Conservation (phyloP, 2,888 invertebrate genomes). For the Luffia ferchaultella region DNA sequence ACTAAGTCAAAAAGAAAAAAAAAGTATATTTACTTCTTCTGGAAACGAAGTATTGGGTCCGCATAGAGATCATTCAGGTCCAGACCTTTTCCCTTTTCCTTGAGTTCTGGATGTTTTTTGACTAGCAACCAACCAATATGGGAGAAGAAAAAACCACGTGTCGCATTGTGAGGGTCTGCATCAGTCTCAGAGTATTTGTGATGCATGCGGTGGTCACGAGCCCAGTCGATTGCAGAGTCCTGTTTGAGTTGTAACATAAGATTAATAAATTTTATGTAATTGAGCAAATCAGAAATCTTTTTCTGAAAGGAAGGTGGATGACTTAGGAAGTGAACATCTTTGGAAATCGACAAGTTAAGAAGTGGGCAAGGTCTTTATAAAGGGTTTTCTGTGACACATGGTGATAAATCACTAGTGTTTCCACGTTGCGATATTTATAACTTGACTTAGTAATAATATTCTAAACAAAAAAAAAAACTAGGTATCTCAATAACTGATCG, state of each 20-base stretch:
- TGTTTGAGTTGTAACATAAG: conserved; percentile 30
- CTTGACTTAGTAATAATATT: too few species aligned
- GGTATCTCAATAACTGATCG: too few species aligned
- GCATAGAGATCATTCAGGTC: conserved; percentile 83
- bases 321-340: too few species aligned
- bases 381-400: too few species aligned
- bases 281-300: too few species aligned
- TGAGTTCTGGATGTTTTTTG: conserved; percentile 91
- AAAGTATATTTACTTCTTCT: conserved; percentile 75
- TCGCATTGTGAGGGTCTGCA: conserved; percentile 93
- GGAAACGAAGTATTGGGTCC: conserved; percentile 84
- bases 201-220: conserved; percentile 83
- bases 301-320: too few species aligned
- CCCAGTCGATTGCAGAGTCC: conserved; percentile 82
- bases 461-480: too few species aligned
- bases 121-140: conserved; percentile 95
- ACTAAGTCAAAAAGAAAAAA: conserved; percentile 11
- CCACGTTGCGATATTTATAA: too few species aligned
- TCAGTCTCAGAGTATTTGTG: conserved; percentile 95
- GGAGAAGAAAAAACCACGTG: conserved; percentile 93
- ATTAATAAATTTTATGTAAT: conserved; percentile 4
- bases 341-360: too few species aligned
- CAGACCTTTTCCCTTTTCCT: conserved; percentile 82
- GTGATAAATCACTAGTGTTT: too few species aligned
- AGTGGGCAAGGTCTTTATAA: too few species aligned